Evolutionary conservation across 2,888 invertebrate species (phyloP), one percentile per base, ranked within the genome.

Genomic region (Endotricha flammealis): DNA sequence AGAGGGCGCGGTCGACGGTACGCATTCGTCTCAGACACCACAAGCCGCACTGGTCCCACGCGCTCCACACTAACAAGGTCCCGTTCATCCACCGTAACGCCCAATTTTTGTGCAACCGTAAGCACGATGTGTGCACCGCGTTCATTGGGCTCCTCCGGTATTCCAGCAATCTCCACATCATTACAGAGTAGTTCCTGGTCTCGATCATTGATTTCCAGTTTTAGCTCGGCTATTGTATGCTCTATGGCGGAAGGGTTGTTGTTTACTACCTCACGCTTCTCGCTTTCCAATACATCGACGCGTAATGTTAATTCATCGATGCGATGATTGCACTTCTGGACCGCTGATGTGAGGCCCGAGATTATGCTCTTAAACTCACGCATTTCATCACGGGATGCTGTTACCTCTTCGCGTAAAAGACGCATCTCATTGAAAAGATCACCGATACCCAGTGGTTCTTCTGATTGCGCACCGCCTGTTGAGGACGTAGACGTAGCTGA

Each of bases 1-100:
- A 50, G 20, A n/a, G 38, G 35, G 8, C 49, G 44, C 12, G 41
- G 38, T 4, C 42, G 37, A 2, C 17, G 16, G 6, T 10, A 6
- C 11, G 9, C 2, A 11, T 11, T 12, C 3, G 4, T 28, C 8
- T 28, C 28, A 28, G 12, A 12, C 6, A 11, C 12, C 7, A 3
- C 12, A 11, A 8, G 28, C 12, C 12, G 4, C 12, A 11, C 11
- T 11, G 28, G 11, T 7, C 28, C 28, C 12, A 12, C 28, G 5
- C 28, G 28, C 28, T 28, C 12, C 4, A 13, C 28, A 12, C 12
- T 12, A 8, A 28, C 29, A 29, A 29, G 17, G 29, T 29, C 32
- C 11, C 14, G 16, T 14, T 32, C 37, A 2, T 28, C 29, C 12
- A 34, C 1, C 8, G 9, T 7, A 3, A 30, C 28, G 1, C 31